phyloP scores from a whole-genome alignment of 1,140 invertebrate species.

The Manduca sexta region DNA sequence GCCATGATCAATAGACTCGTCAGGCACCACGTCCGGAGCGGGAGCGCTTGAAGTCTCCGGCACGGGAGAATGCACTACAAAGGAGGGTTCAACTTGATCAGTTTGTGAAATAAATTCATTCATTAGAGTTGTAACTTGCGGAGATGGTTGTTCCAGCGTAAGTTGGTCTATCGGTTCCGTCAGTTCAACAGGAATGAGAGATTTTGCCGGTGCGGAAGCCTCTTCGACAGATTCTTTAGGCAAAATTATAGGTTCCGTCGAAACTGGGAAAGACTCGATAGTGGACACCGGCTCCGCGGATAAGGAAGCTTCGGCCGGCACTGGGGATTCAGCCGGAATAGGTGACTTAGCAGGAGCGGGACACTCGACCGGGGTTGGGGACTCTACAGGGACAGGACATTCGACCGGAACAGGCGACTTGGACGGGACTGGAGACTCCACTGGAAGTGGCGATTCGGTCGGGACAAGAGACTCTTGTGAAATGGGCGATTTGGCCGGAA shows the following conservation, averaged over 20 bases:
- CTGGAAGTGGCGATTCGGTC: slow-evolving; percentile 9
- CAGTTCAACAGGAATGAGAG: too few species aligned
- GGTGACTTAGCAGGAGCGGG: slow-evolving; percentile 6
- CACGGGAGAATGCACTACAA: slow-evolving; percentile 1
- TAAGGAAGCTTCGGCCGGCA: slow-evolving; percentile 4
- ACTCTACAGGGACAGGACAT: slow-evolving; percentile 1
- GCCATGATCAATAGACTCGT: slow-evolving; percentile 17
- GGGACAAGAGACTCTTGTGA: slow-evolving; percentile 14
- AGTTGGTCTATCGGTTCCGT: too few species aligned
- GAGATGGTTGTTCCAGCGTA: too few species aligned
- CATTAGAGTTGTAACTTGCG: too few species aligned
- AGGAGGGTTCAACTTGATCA: not conserved
- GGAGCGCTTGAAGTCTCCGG: slow-evolving; percentile 11
- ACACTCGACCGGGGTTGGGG: not conserved
- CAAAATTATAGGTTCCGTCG: too few species aligned
- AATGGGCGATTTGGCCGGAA: slow-evolving; percentile 9
- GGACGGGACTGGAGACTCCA: slow-evolving; percentile 17
- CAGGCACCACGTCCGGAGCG: slow-evolving; percentile 51
- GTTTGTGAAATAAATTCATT: too few species aligned
- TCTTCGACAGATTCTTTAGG: too few species aligned
- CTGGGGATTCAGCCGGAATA: not conserved
- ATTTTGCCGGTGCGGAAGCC: too few species aligned
- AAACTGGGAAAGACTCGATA: too few species aligned
- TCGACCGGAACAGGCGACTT: slow-evolving; percentile 25
- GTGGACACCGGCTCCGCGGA: not conserved